Conservation (phyloP, 2,888 invertebrate species). For the Ditylenchus weischeri region DNA sequence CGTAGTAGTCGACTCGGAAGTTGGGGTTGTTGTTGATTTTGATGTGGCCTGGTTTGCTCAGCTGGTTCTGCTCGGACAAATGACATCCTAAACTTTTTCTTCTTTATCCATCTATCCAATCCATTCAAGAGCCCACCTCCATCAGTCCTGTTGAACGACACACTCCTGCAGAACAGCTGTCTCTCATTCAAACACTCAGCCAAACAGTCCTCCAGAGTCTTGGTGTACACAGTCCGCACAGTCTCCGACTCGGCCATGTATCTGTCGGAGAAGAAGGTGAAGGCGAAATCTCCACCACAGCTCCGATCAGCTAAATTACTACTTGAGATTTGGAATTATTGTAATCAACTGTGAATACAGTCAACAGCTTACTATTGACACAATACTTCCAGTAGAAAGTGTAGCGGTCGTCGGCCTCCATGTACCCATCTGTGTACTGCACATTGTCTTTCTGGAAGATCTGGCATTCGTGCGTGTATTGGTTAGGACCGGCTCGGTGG, state of each 20-base stretch:
- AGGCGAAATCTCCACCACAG: conserved; percentile 56
- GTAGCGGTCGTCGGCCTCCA: conserved; percentile 58
- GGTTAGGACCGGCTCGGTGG: conserved; percentile 52
- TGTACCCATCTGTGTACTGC: conserved; percentile 56
- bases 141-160: conserved; percentile 58
- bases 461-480: conserved; percentile 55
- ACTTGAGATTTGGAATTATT: background rate
- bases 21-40: conserved; percentile 59
- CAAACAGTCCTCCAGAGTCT: conserved; percentile 55
- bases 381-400: conserved; percentile 59
- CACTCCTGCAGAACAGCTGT: conserved; percentile 52
- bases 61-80: conserved; percentile 55
- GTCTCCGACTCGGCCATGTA: conserved; percentile 54
- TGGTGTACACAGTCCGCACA: conserved; percentile 17
- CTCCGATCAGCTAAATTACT: conserved; percentile 46
- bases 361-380: conserved; percentile 39
- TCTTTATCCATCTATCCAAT: background rate
- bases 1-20: conserved; percentile 58
- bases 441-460: conserved; percentile 42
- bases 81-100: conserved; percentile 43
- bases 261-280: conserved; percentile 57
- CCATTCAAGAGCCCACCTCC: conserved; percentile 34
- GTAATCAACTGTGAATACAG: background rate
- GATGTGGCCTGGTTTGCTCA: conserved; percentile 55
- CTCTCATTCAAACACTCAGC: conserved; percentile 51